Evolutionary conservation across 2,797 vertebrate genomes (phyloP).

Genomic region (Orientallactaga sibirica): DNA sequence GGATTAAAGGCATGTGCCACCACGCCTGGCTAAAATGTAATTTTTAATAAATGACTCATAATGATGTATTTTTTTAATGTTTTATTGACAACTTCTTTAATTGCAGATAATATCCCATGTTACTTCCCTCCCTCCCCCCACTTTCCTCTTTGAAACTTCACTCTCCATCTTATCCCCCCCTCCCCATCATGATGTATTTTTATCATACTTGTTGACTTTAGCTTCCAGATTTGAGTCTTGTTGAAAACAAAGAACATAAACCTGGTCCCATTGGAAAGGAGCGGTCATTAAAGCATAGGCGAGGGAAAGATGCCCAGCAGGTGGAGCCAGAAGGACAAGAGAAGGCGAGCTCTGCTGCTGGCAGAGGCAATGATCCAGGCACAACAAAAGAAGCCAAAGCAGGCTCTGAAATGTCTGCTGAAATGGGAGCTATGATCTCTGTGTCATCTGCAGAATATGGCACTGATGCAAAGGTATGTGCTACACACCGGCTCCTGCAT

Average conservation of each 20-base stretch:
- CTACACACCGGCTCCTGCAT: no score
- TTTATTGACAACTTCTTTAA: no score
- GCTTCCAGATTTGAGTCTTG: conserved; percentile 96
- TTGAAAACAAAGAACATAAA: conserved; percentile 98
- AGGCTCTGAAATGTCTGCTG: conserved; percentile 93
- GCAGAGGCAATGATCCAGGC: conserved; percentile 92
- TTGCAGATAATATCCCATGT: no score
- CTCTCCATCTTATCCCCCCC: no score
- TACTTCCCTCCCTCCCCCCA: no score
- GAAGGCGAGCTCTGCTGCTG: conserved; percentile 89
- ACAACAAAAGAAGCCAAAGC: conserved; percentile 91
- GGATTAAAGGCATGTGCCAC: no score
- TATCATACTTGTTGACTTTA: conserved; percentile 84
- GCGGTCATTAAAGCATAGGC: conserved; percentile 97
- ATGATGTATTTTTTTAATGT: no score
- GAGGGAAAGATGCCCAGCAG: conserved; percentile 96
- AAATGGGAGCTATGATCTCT: conserved; percentile 97
- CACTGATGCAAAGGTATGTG: conserved; percentile 93
- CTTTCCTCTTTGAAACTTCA: no score
- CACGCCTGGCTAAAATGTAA: no score
- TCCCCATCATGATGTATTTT: neutral
- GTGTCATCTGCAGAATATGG: conserved; percentile 96
- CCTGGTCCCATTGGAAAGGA: conserved; percentile 99
- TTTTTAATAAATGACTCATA: no score
- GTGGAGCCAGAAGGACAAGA: conserved; percentile 94